These are phyloP conservation scores for Girardia tigrina DNA, from an alignment of 2,888 invertebrate genomes.

Conservation along the genomic window DNA sequence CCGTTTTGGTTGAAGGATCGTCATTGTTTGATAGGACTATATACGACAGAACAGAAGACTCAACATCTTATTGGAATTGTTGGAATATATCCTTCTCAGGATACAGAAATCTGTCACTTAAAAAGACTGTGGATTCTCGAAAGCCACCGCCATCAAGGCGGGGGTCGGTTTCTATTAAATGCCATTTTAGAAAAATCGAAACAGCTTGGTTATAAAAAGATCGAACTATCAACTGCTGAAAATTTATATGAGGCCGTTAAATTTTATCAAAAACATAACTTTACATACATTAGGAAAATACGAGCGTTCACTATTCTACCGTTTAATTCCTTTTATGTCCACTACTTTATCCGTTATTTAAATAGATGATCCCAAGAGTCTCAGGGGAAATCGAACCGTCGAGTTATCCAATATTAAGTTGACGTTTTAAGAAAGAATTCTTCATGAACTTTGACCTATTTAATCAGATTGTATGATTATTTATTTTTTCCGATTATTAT, in stretches of 20 bases:
- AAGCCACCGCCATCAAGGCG: not conserved
- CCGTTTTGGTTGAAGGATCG: not conserved
- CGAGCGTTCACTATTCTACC: not conserved
- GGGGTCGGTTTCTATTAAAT: not conserved
- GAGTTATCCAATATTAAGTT: no score
- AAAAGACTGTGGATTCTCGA: constrained; percentile 5
- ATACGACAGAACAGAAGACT: not conserved
- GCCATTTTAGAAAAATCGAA: not conserved
- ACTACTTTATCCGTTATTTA: no score
- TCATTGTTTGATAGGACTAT: not conserved
- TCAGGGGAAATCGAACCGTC: no score
- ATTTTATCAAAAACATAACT: not conserved
- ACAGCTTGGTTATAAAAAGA: not conserved
- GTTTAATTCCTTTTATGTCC: not conserved
- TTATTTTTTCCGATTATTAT: no score
- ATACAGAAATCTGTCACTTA: not conserved
- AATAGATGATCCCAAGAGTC: no score
- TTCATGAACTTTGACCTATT: no score
- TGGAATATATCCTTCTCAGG: not conserved
- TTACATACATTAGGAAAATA: not conserved
- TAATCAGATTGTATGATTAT: no score
- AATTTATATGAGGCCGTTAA: not conserved
- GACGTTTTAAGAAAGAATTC: no score
- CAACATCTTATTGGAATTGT: not conserved
- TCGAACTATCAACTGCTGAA: not conserved